Conservation (phyloP, 2,888 invertebrate species). For the Lepas anatifera region DNA sequence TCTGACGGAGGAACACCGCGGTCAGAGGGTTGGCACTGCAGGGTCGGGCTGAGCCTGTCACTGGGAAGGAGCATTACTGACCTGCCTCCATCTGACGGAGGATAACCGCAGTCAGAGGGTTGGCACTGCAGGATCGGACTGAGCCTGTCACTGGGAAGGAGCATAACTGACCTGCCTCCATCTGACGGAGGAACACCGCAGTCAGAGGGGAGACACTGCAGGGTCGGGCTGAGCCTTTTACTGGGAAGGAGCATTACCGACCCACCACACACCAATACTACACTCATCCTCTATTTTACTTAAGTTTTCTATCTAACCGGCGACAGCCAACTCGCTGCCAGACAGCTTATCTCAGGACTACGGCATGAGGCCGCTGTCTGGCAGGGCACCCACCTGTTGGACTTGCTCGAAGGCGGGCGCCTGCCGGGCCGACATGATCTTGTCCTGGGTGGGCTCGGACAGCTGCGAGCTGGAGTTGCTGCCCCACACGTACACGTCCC, state of each 20-base stretch:
- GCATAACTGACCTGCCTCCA: background rate
- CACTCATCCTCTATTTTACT: no score
- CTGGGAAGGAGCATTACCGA: background rate
- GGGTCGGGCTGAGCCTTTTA: no score
- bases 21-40: no score
- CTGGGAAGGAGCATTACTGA: constrained; percentile 49
- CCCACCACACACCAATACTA: no score
- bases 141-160: constrained; percentile 4
- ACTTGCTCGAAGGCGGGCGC: constrained; percentile 45
- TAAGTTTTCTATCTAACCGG: no score
- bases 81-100: constrained; percentile 48
- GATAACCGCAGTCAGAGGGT: no score
- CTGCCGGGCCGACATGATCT: constrained; percentile 44
- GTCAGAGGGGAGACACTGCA: no score
- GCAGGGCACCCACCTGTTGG: constrained; percentile 38
- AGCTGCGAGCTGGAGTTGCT: constrained; percentile 51
- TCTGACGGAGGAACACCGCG: constrained; percentile 47
- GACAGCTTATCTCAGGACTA: no score
- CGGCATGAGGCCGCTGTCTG: no score
- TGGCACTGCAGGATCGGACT: no score
- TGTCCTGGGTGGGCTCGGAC: constrained; percentile 47
- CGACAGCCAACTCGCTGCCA: no score
- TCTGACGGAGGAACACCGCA: no score
- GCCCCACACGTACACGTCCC: constrained; percentile 50
- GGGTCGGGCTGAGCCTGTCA: constrained; percentile 36